These are phyloP conservation scores for Drosophila nebulosa DNA, from an alignment of 1,140 invertebrate species.

Conservation along the genomic window DNA sequence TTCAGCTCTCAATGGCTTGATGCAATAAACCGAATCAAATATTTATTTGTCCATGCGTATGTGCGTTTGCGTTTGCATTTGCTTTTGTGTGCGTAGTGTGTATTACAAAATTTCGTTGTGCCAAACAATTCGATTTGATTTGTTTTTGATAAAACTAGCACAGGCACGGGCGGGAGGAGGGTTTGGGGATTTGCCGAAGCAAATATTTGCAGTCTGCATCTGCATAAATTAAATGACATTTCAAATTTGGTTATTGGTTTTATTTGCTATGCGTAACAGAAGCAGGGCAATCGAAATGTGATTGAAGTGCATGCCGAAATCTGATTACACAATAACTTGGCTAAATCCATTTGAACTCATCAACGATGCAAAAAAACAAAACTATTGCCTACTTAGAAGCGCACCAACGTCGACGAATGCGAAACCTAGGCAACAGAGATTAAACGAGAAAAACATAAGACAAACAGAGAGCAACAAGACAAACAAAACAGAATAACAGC, in stretches of 20 bases:
- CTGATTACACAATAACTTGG: background rate
- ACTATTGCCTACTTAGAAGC: slow-evolving; percentile 33
- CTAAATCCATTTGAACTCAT: background rate
- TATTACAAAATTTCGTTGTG: slow-evolving; percentile 26
- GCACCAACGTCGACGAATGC: slow-evolving; percentile 26
- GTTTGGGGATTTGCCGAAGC: background rate
- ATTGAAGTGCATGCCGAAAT: background rate
- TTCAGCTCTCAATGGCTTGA: slow-evolving; percentile 40
- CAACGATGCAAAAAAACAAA: slow-evolving; percentile 25
- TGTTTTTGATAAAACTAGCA: background rate
- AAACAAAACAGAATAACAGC: background rate
- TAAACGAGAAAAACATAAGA: slow-evolving; percentile 20
- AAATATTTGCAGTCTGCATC: slow-evolving; percentile 30
- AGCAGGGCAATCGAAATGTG: background rate
- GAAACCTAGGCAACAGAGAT: slow-evolving; percentile 30
- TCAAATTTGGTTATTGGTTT: background rate
- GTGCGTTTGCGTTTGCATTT: background rate
- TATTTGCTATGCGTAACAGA: background rate
- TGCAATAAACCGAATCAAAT: slow-evolving; percentile 67
- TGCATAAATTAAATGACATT: slow-evolving; percentile 44
- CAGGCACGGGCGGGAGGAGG: background rate
- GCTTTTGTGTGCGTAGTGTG: background rate
- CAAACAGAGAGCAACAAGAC: slow-evolving; percentile 18
- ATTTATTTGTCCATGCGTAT: slow-evolving; percentile 38
- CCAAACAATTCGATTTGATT: slow-evolving; percentile 18